Conservation (phyloP, 2,113 vertebrate species). For the Ciconia stormi region DNA sequence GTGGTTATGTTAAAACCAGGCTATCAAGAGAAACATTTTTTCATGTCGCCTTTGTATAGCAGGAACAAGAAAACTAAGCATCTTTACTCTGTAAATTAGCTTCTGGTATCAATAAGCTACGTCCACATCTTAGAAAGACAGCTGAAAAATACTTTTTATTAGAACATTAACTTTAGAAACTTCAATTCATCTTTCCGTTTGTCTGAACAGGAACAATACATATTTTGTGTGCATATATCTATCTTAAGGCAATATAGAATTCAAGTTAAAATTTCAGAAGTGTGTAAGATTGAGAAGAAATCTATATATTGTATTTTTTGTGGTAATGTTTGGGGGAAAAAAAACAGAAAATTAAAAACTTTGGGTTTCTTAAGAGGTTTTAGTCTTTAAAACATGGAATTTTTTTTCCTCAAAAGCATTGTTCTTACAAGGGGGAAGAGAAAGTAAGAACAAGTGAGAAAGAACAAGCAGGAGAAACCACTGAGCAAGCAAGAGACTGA, state of each 20-base stretch:
- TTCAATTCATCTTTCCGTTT: background rate
- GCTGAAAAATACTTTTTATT: background rate
- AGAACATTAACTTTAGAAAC: background rate
- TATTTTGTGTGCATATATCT: background rate
- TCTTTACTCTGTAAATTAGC: background rate
- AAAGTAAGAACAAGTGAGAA: background rate
- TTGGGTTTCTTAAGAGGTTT: background rate
- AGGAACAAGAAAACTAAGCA: background rate
- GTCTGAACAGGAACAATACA: background rate
- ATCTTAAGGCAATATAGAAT: background rate
- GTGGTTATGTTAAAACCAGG: background rate
- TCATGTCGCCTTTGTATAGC: background rate
- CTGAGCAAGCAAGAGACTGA: background rate
- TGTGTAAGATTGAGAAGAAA: background rate
- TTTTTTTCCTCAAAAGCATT: background rate
- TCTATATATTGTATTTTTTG: background rate
- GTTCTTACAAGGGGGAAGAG: background rate
- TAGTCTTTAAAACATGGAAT: background rate
- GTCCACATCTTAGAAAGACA: background rate
- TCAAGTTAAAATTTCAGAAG: background rate
- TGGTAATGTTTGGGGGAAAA: background rate
- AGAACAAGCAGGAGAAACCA: background rate
- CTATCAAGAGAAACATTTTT: background rate
- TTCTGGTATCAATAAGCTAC: background rate
- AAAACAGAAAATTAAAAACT: background rate